Evolutionary conservation across 92 coral and sea anemone genomes (phyloP), one percentile per base, ranked within the genome.

Genomic region (Zoanthus solanderi): DNA sequence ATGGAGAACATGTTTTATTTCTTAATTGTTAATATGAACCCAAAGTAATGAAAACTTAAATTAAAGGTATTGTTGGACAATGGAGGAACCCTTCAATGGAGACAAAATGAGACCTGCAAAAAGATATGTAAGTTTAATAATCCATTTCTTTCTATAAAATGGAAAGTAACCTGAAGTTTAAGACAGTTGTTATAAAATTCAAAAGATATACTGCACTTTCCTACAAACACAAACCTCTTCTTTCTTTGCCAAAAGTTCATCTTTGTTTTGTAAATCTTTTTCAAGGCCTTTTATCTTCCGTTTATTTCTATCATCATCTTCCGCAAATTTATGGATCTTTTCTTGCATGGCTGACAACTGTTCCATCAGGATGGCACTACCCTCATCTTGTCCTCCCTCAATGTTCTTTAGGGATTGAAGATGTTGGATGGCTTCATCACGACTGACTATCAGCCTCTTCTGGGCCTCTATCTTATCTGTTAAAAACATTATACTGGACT

Each of bases 381-480:
- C 89, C 75, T 95, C 98, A 80, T 97, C 99, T 23, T 93, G 85
- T 0, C 98, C 99, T 54, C 99, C 98, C 80, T 91, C 92, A n/a
- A 96, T 93, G 65, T 96, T 95, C 87, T 96, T 96, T 89, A 96
- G 91, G 68, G 96, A 90, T 77, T 97, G 97, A 54, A 97, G 87
- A 57, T 95, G 97, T 42, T 93, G 95, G 34, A 97, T 97, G 34
- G 95, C 99, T 72, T 97, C 98, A 89, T 97, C 99, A 5, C 99
- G 87, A 71, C 97, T 93, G 67, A 88, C 88, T 10, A 97, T 91
- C 47, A 97, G 79, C 48, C 97, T 78, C 42, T 95, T 94, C 80
- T 97, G 98, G 6, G 98, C 99, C 85, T 97, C 99, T 90, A 94
- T 87, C 53, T 94, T 96, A 72, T 97, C 99, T 48, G 84, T 77